Base-by-base conservation (phyloP, 2,797 vertebrate species). In the Manis crassicaudata region DNA sequence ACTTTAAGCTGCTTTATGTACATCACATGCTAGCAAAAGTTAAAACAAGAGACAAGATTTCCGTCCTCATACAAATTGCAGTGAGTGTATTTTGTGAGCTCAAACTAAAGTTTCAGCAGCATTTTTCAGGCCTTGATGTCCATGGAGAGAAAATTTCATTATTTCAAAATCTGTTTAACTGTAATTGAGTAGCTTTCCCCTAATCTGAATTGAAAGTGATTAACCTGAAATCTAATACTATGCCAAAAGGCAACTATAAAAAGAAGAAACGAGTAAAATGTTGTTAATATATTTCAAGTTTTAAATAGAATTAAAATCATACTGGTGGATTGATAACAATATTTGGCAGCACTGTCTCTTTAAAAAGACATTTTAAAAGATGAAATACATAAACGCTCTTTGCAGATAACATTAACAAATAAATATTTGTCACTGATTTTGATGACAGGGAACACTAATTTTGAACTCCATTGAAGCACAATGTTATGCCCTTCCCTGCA, bases 281-380 rank as follows among this genome's bases (percentile, higher is more conserved):
- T 75, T 79, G 14, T 54, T 95, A 70, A 82, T 29, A 23, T 50
- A 50, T 43, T 92, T 88, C 8, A 75, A 63, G 29, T 76, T 91
- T 88, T 76, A 65, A 90, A 56, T 43, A n/a, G 75, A 40, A 91
- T 58, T 88, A 70, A 82, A 94, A 75, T 84, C 79, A 80, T 23
- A 20, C 37, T 84, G 10, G n/a, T 80, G 27, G 6, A 29, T 52
- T 95, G 50, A 46, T 81, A 93, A 62, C 25, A 88, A 27, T 52
- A 93, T 72, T 75, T 46, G 7, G n/a, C 46, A 70, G 52, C 27
- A 11, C 3, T 13, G 9, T 52, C 7, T 37, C 27, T 82, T 10
- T 89, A 68, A 63, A 92, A 70, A 95, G 67, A 70, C n/a, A 93
- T 76, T 92, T 76, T 76, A 35, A 67, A 86, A 76, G 67, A 90